A percentile compares a stretch with the other conserved stretches of the same genome.
phyloP scores from a whole-genome alignment of 2,113 vertebrate genomes.

The Gopherus flavomarginatus region DNA sequence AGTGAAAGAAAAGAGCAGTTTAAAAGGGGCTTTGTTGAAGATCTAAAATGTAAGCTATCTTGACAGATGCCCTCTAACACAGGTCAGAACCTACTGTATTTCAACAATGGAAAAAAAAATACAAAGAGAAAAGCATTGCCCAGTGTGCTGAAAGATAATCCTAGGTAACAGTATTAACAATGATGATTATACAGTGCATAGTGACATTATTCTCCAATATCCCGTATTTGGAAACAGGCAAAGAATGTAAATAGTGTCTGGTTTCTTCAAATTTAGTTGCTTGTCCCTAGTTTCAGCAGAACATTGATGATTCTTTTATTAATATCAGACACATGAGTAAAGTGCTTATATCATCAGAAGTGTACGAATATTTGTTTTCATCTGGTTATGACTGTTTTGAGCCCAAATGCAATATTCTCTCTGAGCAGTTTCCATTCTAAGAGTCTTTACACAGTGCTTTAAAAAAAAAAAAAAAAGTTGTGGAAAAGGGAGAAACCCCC shows the following conservation, averaged over 20 bases:
- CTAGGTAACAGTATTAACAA: not conserved
- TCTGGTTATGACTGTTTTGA: not conserved
- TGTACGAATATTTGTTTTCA: not conserved
- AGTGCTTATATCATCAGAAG: not conserved
- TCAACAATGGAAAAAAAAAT: not conserved
- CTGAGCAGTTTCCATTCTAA: not conserved
- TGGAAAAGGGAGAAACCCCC: not conserved
- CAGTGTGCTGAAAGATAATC: not conserved
- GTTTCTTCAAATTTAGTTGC: not conserved
- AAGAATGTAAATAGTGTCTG: not conserved
- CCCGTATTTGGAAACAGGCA: not conserved
- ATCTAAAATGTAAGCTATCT: not conserved
- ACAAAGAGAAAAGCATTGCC: fast-evolving
- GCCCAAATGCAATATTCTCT: not conserved
- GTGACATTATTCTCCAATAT: not conserved
- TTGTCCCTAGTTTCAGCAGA: not conserved
- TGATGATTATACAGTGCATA: not conserved
- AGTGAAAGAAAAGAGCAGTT: not conserved
- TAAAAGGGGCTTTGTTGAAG: not conserved
- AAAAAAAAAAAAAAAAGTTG: not conserved
- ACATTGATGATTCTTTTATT: not conserved
- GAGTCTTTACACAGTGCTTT: not conserved
- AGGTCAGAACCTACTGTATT: not conserved
- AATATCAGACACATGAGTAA: fast-evolving
- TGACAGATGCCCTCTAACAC: fast-evolving